Evolutionary conservation across 2,113 vertebrate genomes (phyloP), one percentile per base, ranked within the genome.

Genomic region (Poicephalus gulielmi): DNA sequence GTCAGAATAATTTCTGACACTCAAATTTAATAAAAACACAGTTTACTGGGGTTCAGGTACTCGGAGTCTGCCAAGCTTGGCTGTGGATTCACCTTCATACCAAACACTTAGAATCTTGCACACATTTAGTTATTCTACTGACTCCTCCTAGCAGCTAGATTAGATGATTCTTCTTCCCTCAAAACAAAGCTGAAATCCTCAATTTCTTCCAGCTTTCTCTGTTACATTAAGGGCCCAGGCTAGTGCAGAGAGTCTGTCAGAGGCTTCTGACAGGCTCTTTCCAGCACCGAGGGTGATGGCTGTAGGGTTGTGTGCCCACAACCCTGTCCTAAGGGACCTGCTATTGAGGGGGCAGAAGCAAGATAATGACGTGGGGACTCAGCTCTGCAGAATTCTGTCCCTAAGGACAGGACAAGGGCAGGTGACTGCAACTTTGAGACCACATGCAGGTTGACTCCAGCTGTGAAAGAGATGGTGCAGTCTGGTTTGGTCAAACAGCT

Each of bases 341-440:
- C 59, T 0, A 0, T 2, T 0, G 11, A 41, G 25, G 25, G 53
- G 68, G 8, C 47, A 74, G 44, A 3, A 33, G 24, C 60, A 24
- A 10, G 39, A 31, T 1, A 23, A 9, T 1, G 13, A 78, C 27
- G 73, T 43, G 74, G 82, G 62, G 78, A 41, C 73, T 30, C 55
- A 1, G 66, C 50, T 70, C 90, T 39, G 94, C 90, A 27, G 68
- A 85, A 59, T 2, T 55, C 68, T 33, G 64, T 86, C 94, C 88
- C 96, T 7, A 52, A 94, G 91, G 88, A 90, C 83, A 19, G 80
- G 68, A 53, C 94, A 96, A 96, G 91, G 92, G 77, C 92, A 95
- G 83, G 37, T 17, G 46, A 7, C 33, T 50, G 94, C 76, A 33
- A 17, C 86, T 35, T 17, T 19, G 49, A 43, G 94, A 53, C 84